These are phyloP conservation scores for Protosalanx chinensis DNA, from an alignment of 2,797 vertebrate genomes.

Conservation along the genomic window DNA sequence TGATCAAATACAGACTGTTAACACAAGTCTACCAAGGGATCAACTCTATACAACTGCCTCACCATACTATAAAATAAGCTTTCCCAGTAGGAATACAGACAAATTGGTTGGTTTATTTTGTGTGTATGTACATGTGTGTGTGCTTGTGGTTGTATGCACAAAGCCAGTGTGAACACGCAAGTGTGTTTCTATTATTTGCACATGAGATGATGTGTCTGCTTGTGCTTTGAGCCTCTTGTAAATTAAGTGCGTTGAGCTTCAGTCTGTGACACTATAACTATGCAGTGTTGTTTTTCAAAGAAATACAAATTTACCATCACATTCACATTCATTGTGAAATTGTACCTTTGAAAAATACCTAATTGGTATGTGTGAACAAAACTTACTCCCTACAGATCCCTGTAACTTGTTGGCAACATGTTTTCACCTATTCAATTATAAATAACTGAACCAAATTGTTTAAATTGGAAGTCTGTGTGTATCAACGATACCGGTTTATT, in stretches of 20 bases:
- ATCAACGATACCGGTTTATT: neutral
- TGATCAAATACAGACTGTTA: slow-evolving; percentile 57
- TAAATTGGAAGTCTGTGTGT: slow-evolving; percentile 52
- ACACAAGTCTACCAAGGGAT: slow-evolving; percentile 43
- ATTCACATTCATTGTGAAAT: slow-evolving; percentile 71
- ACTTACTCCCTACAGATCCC: slow-evolving; percentile 63
- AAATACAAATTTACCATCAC: slow-evolving; percentile 74
- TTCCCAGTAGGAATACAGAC: slow-evolving; percentile 3
- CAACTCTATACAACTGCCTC: neutral
- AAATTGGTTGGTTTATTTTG: slow-evolving; percentile 13
- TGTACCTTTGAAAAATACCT: slow-evolving; percentile 75
- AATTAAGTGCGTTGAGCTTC: slow-evolving; percentile 50
- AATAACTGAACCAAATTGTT: slow-evolving; percentile 75
- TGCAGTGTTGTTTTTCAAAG: slow-evolving; percentile 65
- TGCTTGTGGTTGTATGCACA: neutral
- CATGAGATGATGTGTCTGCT: neutral
- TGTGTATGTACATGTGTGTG: neutral
- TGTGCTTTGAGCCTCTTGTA: slow-evolving; percentile 25
- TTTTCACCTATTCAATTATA: slow-evolving; percentile 77
- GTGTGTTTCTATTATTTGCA: neutral
- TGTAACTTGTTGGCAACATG: slow-evolving; percentile 73
- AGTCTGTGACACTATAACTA: slow-evolving; percentile 53
- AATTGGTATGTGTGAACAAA: slow-evolving; percentile 79
- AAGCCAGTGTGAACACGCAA: neutral
- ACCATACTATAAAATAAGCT: slow-evolving; percentile 32